A percentile compares a stretch with the other conserved stretches of the same genome.
Conservation (phyloP, 2,888 invertebrate genomes). For the Cephus sareptanus region DNA sequence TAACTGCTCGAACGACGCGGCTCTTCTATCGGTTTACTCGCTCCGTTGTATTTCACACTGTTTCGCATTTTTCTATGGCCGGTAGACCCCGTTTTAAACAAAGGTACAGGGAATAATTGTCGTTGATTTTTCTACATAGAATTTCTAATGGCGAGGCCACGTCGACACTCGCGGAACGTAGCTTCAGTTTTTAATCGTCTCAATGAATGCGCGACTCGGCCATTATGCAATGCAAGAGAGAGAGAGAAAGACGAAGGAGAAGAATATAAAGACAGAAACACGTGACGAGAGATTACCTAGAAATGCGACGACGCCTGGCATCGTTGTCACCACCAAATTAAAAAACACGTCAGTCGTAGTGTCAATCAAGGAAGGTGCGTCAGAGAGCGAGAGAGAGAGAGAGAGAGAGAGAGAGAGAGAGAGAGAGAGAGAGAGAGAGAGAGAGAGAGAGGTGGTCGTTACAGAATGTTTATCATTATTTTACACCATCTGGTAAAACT, state of each 20-base stretch:
- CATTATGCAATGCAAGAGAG: background rate
- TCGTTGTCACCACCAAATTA: background rate
- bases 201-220: background rate
- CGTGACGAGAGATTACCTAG: background rate
- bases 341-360: background rate
- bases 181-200: background rate
- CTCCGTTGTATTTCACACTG: slow-evolving; percentile 11
- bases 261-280: background rate
- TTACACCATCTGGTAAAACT: background rate
- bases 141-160: background rate
- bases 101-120: background rate
- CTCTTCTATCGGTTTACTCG: background rate
- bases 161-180: background rate
- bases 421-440: too few relatives aligned
- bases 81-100: background rate
- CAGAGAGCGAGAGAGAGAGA: too few relatives aligned
- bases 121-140: background rate
- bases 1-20: background rate
- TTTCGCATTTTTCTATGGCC: background rate
- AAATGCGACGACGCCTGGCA: background rate
- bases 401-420: too few relatives aligned
- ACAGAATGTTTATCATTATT: background rate
- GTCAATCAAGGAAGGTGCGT: background rate
- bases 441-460: background rate
- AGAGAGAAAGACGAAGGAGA: background rate